Conservation (phyloP, 2,113 vertebrate species). For the Python bivittatus region DNA sequence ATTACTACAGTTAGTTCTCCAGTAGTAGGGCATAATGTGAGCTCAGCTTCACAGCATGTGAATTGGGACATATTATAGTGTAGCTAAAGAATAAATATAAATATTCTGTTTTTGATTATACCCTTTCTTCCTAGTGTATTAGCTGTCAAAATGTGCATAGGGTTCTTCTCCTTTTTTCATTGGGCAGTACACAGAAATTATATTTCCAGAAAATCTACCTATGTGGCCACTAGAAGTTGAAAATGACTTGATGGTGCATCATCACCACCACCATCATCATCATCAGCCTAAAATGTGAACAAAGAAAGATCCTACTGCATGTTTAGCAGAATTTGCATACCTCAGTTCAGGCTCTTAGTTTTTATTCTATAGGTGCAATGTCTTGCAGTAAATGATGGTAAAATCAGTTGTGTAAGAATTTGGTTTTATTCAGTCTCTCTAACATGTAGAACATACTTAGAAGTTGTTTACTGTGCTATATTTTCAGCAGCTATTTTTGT, state of each 20-base stretch:
- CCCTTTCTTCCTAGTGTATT: background rate
- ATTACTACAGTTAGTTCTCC: background rate
- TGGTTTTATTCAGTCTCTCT: background rate
- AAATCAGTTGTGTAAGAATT: background rate
- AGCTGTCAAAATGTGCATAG: background rate
- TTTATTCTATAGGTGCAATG: background rate
- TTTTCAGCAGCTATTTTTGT: background rate
- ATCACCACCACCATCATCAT: background rate
- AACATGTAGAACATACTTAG: background rate
- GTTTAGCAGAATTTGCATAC: background rate
- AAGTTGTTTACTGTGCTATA: background rate
- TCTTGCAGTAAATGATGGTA: background rate
- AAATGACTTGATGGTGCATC: background rate
- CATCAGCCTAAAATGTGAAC: background rate
- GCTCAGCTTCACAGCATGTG: background rate
- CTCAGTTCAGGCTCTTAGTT: background rate
- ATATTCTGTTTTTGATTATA: background rate
- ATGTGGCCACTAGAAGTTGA: background rate
- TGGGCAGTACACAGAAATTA: background rate
- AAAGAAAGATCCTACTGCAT: background rate
- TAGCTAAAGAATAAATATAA: background rate
- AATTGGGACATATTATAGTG: background rate
- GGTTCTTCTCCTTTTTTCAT: background rate
- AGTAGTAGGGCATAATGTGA: fast-evolving
- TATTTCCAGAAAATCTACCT: background rate